phyloP scores from a whole-genome alignment of 2,113 vertebrate species.

The Hipposideros armiger region DNA sequence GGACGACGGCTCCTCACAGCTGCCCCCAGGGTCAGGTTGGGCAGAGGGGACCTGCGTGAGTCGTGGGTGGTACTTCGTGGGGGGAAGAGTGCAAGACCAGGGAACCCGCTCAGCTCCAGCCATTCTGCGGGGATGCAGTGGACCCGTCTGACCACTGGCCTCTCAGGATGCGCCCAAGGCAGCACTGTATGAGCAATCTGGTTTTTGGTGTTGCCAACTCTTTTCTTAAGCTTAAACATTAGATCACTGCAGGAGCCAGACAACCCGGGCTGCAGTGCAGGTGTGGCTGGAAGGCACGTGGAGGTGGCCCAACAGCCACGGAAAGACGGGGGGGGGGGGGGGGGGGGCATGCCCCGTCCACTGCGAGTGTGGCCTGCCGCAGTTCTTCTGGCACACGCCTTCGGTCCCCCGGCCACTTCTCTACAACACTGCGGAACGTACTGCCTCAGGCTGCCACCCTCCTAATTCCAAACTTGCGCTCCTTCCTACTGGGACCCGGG shows the following conservation, averaged over 20 bases:
- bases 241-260: neutral
- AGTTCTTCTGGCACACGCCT: too few species aligned
- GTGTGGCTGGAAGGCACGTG: neutral
- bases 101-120: neutral
- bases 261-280: rapidly evolving
- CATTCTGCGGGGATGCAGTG: neutral
- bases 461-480: neutral
- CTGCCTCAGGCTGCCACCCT: neutral
- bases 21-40: neutral
- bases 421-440: rapidly evolving
- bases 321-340: too few species aligned
- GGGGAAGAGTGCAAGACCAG: neutral
- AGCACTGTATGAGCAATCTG: too few species aligned
- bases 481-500: neutral
- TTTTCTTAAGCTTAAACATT: too few species aligned
- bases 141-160: neutral
- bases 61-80: neutral
- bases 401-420: neutral
- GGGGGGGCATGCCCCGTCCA: too few species aligned
- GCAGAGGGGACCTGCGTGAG: neutral
- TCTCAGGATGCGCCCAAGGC: neutral
- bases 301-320: too few species aligned
- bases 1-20: neutral
- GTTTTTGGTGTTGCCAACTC: too few species aligned
- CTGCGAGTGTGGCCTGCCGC: rapidly evolving